Percentiles rank a stretch among this genome's conserved stretches.
phyloP scores from a whole-genome alignment of 2,888 invertebrate species.

The Diabrotica balteata region DNA sequence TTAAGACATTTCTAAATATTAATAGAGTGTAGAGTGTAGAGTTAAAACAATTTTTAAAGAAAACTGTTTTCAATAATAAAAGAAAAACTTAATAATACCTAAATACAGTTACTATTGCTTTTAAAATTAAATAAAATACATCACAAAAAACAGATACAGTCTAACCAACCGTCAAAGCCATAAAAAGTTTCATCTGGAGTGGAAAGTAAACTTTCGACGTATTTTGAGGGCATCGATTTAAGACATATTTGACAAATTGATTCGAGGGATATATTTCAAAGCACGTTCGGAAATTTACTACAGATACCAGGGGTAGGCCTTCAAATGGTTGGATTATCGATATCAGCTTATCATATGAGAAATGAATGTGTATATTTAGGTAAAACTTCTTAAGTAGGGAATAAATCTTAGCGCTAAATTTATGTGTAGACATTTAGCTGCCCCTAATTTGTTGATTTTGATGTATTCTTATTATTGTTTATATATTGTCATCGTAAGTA shows the following conservation, averaged over 20 bases:
- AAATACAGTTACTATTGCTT: no score
- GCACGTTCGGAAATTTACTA: constrained; percentile 27
- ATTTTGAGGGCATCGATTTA: constrained; percentile 19
- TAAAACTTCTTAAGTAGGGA: constrained; percentile 9
- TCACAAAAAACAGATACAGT: constrained; percentile 20
- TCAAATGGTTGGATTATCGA: constrained; percentile 19
- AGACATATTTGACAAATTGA: constrained; percentile 29
- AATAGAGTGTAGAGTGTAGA: no score
- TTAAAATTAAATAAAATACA: constrained; percentile 6
- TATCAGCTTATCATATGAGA: constrained; percentile 22
- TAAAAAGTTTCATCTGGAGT: constrained; percentile 25
- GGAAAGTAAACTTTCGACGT: constrained; percentile 22
- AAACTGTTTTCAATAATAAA: no score
- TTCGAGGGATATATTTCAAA: constrained; percentile 27
- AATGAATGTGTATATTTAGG: constrained; percentile 27
- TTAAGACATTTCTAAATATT: no score
- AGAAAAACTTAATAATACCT: no score
- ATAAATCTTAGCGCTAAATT: no score
- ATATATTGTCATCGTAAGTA: no score
- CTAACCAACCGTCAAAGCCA: constrained; percentile 15
- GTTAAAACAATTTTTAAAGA: no score
- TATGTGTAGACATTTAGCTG: no score
- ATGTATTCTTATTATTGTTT: no score
- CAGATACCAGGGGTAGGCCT: constrained; percentile 13
- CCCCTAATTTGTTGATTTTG: no score